Evolutionary conservation across 2,888 invertebrate genomes (phyloP), one percentile per base, ranked within the genome.

Genomic region (Parnassius smintheus): DNA sequence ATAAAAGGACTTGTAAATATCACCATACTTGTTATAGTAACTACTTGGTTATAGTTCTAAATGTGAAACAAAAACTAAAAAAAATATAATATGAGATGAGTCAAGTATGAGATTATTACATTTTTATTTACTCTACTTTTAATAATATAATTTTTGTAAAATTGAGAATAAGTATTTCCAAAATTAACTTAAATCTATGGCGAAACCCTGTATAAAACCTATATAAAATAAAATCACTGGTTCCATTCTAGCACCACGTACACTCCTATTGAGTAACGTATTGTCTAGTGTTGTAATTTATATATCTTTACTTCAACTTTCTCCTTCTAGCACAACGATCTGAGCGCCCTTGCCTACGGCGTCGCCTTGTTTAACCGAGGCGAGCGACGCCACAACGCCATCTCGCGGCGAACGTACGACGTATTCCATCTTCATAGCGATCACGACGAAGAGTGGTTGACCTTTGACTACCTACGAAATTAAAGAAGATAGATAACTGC

Each of bases 371-470:
- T 94, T 94, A 75, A 94, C 95, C 2, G 93, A 81, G 7, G 88
- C 91, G 44, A 99, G 88, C 3, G 94, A 93, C 55, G 95, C 94
- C 2, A 99, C 94, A 8, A 91, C 93, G 55, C 97, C 98, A 78
- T 96, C 94, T 53, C 94, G 92, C 0, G 96, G 95, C 2, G 98
- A 96, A 72, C 96, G 96, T 12, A 99, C 95, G 12, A 98, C 95
- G 82, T 99, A 96, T 93, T 99, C 99, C 99, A 99, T 99, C 92
- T 99, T 99, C 99, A 99, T 99, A 0, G 99, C 99, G 69, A 98
- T 98, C 78, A 99, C 95, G 53, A 99, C 96, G 66, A 99, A 95
- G 2, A 99, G 90, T 0, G 97, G 95, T 80, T 99, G 98, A 0
- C 98, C 99, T 80, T 94, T 94, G 68, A 95, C 94, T 3, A 99